A percentile compares a stretch with the other conserved stretches of the same genome.
Evolutionary conservation across 2,113 vertebrate genomes (phyloP).

Genomic region (Lophochroa leadbeateri): DNA sequence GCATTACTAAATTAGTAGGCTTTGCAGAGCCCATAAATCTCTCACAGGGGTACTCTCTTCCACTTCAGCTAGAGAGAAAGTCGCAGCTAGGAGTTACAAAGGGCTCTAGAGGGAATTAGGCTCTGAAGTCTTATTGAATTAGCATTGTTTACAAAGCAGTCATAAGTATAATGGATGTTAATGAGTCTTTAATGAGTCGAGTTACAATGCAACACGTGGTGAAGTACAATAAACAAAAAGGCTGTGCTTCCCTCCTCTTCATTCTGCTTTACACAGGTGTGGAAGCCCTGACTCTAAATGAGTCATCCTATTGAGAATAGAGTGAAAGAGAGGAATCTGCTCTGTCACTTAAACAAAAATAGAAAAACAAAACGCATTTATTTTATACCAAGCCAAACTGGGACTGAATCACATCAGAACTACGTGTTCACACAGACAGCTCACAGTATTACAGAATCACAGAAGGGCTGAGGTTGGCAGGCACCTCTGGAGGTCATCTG

Average conservation of each 20-base stretch:
- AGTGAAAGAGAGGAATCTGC: background rate
- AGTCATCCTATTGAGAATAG: background rate
- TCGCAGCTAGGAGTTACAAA: background rate
- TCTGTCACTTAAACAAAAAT: background rate
- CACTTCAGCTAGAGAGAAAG: background rate
- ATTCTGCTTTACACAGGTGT: conserved; percentile 9
- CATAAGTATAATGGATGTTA: conserved; percentile 35
- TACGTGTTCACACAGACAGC: background rate
- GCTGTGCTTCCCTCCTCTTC: background rate
- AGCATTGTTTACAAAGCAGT: conserved; percentile 52
- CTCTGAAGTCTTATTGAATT: conserved; percentile 37
- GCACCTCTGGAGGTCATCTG: background rate
- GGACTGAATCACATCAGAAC: background rate
- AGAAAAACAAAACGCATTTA: background rate
- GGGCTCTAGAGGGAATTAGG: conserved; percentile 19
- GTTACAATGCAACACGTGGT: background rate
- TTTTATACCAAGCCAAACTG: background rate
- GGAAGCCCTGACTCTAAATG: background rate
- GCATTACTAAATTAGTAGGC: background rate
- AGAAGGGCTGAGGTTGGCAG: background rate
- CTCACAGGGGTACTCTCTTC: background rate
- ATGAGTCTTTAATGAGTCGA: background rate
- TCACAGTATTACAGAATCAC: background rate
- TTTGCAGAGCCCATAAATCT: background rate
- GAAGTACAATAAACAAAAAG: background rate